These are phyloP conservation scores for Musca vetustissima DNA, from an alignment of 1,140 invertebrate genomes.

Conservation along the genomic window DNA sequence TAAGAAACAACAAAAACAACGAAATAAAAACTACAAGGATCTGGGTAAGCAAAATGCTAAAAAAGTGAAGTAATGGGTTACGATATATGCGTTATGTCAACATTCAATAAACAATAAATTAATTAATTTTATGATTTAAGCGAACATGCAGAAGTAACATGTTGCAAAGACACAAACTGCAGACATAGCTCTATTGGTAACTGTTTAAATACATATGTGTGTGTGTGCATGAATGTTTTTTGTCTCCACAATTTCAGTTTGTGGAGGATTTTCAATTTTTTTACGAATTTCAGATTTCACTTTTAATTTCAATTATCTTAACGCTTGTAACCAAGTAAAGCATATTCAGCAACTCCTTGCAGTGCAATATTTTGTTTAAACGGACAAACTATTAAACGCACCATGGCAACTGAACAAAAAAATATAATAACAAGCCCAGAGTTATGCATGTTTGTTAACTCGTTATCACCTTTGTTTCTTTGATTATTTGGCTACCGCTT, in stretches of 20 bases:
- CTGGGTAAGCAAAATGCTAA: neutral
- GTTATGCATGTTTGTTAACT: slow-evolving; percentile 23
- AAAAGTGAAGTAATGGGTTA: neutral
- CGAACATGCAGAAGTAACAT: neutral
- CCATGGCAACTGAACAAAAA: neutral
- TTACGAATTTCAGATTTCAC: slow-evolving; percentile 17
- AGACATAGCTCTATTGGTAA: no score
- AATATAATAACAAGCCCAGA: neutral
- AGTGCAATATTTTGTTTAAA: neutral
- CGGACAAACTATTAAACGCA: neutral
- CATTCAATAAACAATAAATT: slow-evolving; percentile 25
- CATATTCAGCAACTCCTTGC: neutral
- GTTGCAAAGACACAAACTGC: no score
- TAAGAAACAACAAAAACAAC: neutral
- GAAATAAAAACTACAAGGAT: no score
- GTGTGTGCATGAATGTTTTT: no score
- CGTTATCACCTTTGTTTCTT: slow-evolving; percentile 21
- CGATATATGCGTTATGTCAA: slow-evolving; percentile 19
- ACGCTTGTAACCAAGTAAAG: neutral
- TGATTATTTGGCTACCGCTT: slow-evolving; percentile 3
- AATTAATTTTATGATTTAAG: slow-evolving; percentile 23
- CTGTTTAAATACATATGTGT: no score
- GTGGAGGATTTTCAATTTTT: neutral
- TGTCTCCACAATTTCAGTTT: no score
- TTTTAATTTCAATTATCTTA: slow-evolving; percentile 21